phyloP scores from a whole-genome alignment of 2,113 vertebrate genomes.

The Mobula hypostoma region DNA sequence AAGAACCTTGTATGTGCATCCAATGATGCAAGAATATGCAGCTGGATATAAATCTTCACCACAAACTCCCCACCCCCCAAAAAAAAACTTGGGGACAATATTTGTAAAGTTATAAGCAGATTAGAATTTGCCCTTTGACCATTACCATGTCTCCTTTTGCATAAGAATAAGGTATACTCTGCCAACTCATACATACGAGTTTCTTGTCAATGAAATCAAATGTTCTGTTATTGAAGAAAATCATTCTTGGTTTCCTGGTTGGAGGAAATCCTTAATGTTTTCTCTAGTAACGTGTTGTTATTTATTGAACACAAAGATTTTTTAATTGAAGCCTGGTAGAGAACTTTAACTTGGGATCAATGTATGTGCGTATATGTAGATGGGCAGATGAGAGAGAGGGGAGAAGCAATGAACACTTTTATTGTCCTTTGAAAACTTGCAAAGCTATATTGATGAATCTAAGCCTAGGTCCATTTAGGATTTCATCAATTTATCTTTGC shows the following conservation, averaged over 20 bases:
- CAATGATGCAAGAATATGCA: neutral
- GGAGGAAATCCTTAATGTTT: neutral
- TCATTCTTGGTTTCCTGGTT: neutral
- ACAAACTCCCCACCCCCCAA: neutral
- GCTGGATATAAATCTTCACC: neutral
- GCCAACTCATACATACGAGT: neutral
- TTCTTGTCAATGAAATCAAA: neutral
- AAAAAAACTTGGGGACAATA: neutral
- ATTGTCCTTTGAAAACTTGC: neutral
- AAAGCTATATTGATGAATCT: neutral
- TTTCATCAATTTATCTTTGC: neutral
- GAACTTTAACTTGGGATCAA: neutral
- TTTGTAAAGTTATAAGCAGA: neutral
- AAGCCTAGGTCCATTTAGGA: neutral
- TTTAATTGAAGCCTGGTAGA: neutral
- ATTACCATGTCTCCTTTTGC: neutral
- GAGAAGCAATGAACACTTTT: neutral
- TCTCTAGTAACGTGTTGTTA: neutral
- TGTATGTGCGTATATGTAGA: neutral
- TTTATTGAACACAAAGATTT: slow-evolving; percentile 23
- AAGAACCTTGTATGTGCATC: neutral
- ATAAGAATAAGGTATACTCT: neutral
- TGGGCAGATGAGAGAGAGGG: too few relatives aligned
- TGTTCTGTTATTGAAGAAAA: too few relatives aligned
- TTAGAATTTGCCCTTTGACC: neutral